Evolutionary conservation across 2,797 vertebrate genomes (phyloP), one percentile per base, ranked within the genome.

Genomic region (Sebastes matsubarae): DNA sequence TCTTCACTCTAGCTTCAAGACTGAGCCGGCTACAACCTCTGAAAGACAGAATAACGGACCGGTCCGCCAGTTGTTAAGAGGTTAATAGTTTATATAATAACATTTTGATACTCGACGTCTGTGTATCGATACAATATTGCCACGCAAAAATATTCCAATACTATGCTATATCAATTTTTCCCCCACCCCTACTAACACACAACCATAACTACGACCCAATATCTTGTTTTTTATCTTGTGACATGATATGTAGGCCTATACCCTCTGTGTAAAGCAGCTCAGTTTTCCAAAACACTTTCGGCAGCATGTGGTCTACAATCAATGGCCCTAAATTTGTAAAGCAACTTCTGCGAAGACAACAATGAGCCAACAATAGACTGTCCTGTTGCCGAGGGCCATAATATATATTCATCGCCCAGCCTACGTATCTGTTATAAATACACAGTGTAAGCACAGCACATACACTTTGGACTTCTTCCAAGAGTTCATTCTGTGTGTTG

Each of bases 401-500:
- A 88, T 87, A 83, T 82, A 88, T 82, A 90, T 88, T 78, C 81
- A 88, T 81, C 59, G 71, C 8, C 70, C 60, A 75, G 78, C 70
- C 76, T 77, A 86, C 83, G 89, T 71, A 90, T 86, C 79, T 81
- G 83, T 77, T 81, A 80, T 42, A 82, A 88, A 89, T 54, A 84
- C 75, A 83, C 73, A 83, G 27, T 64, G 82, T 69, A 81, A 73
- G 66, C 83, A 79, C 50, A 80, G 38, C 69, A 79, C 55, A 79
- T 58, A 84, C 84, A 90, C 83, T 77, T 80, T 93, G 91, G 88
- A 89, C 57, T 34, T 68, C 58, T 79, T 94, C 91, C 88, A 94
- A 79, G 81, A 82, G 82, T 92, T 92, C 68, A 80, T 88, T 93
- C 87, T 76, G 82, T 79, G 77, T 75, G 75, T 70, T 89, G 68